Conservation (phyloP, 2,888 invertebrate genomes). For the Hirtodrosophila duncani region DNA sequence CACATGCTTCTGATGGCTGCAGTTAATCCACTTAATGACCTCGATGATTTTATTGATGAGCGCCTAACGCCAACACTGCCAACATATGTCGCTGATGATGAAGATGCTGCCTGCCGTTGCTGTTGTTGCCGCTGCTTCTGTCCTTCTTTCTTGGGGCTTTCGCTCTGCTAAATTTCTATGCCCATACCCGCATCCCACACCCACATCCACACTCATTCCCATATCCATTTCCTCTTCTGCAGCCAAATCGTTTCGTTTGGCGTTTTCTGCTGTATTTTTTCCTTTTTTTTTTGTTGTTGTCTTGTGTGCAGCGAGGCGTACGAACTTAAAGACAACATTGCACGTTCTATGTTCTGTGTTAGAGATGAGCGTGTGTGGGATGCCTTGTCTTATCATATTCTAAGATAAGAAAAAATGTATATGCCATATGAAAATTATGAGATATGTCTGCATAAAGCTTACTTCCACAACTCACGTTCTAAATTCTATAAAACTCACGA, state of each 20-base stretch:
- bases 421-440: too few species aligned
- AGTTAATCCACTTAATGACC: conserved; percentile 78
- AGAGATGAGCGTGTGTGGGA: too few species aligned
- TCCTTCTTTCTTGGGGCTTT: conserved; percentile 1
- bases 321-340: too few species aligned
- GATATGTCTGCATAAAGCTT: too few species aligned
- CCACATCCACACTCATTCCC: conserved; percentile 4
- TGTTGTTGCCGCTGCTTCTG: conserved; percentile 17
- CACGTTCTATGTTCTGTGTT: conserved; percentile 3
- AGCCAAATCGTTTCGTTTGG: not conserved
- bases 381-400: too few species aligned
- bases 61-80: conserved; percentile 53
- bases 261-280: conserved; percentile 1
- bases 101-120: conserved; percentile 41
- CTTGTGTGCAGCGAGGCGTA: conserved; percentile 58
- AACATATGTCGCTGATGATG: conserved; percentile 70
- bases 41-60: conserved; percentile 79
- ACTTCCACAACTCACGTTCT: too few species aligned
- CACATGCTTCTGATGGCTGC: conserved; percentile 77
- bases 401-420: too few species aligned
- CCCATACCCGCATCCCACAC: too few species aligned
- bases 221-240: conserved; percentile 1
- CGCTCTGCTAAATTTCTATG: not conserved
- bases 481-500: too few species aligned
- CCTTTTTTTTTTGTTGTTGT: conserved; percentile 40